Percentiles rank a stretch among this genome's conserved stretches.
Evolutionary conservation across 2,113 vertebrate genomes (phyloP).

Genomic region (Hippoglossus stenolepis): DNA sequence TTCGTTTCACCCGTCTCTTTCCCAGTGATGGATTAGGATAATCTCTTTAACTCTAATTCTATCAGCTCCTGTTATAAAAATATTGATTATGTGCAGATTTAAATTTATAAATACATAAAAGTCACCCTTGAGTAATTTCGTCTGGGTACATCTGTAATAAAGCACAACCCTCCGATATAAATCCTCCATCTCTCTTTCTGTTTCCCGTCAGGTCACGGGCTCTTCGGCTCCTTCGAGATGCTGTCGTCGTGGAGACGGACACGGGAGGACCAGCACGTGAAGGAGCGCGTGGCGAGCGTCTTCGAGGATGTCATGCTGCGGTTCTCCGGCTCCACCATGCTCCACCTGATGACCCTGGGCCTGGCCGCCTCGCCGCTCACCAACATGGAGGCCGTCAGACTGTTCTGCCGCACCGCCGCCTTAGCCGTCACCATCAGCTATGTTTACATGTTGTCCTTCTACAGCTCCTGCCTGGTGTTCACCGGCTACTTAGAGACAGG

Average conservation of each 20-base stretch:
- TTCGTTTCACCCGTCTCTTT: background rate
- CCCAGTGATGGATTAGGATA: background rate
- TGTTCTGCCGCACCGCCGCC: conserved; percentile 97
- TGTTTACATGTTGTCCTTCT: conserved; percentile 98
- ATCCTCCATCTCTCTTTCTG: background rate
- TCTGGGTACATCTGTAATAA: background rate
- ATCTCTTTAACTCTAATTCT: background rate
- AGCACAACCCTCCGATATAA: background rate
- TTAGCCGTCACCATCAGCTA: conserved; percentile 96
- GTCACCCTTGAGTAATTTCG: background rate
- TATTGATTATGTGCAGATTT: background rate
- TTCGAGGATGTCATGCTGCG: conserved; percentile 98
- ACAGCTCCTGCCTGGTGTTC: conserved; percentile 97
- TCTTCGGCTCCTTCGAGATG: conserved; percentile 99
- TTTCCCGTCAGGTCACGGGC: conserved; percentile 90
- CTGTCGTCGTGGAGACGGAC: conserved; percentile 98
- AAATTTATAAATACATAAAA: background rate
- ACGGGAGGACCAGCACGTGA: conserved; percentile 97
- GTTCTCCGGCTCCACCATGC: conserved; percentile 96
- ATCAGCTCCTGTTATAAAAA: background rate
- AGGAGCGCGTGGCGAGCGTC: conserved; percentile 96
- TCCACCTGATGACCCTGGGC: conserved; percentile 97
- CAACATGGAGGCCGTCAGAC: conserved; percentile 98
- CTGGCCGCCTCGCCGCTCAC: conserved; percentile 98
- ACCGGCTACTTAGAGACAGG: conserved; percentile 98